These are phyloP conservation scores for Thomomys bottae DNA, from an alignment of 2,113 vertebrate genomes.

Conservation along the genomic window DNA sequence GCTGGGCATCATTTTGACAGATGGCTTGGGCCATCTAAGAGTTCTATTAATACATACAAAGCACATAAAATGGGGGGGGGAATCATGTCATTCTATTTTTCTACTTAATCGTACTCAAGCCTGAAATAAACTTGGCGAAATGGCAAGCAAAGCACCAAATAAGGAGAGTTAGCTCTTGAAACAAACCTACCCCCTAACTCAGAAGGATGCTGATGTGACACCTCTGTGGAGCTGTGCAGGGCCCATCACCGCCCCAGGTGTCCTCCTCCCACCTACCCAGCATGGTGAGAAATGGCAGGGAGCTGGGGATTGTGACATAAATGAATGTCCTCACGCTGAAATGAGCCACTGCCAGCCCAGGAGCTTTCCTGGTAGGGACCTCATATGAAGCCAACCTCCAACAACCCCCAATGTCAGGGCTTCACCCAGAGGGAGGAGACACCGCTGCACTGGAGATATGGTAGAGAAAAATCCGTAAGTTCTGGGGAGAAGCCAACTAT, in stretches of 20 bases:
- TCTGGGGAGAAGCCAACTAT: rapidly evolving
- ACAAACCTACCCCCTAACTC: background rate
- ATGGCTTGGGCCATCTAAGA: background rate
- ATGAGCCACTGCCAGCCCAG: background rate
- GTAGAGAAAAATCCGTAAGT: background rate
- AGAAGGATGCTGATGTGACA: background rate
- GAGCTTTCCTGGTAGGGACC: conserved; percentile 25
- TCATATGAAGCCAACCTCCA: conserved; percentile 26
- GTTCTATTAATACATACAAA: background rate
- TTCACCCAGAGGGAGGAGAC: background rate
- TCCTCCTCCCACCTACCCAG: background rate
- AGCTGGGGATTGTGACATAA: conserved; percentile 78
- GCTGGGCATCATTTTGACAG: too few relatives aligned
- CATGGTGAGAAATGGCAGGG: background rate
- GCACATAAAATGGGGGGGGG: background rate
- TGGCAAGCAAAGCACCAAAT: background rate
- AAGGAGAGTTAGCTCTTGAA: background rate
- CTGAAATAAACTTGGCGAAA: background rate
- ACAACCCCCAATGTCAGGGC: background rate
- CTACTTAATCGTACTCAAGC: background rate
- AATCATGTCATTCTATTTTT: background rate
- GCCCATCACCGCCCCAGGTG: background rate
- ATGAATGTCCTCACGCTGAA: conserved; percentile 46
- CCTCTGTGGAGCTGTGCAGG: background rate
- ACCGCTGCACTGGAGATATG: background rate